Conservation (phyloP, 2,113 vertebrate genomes). For the Pseudopodoces humilis region DNA sequence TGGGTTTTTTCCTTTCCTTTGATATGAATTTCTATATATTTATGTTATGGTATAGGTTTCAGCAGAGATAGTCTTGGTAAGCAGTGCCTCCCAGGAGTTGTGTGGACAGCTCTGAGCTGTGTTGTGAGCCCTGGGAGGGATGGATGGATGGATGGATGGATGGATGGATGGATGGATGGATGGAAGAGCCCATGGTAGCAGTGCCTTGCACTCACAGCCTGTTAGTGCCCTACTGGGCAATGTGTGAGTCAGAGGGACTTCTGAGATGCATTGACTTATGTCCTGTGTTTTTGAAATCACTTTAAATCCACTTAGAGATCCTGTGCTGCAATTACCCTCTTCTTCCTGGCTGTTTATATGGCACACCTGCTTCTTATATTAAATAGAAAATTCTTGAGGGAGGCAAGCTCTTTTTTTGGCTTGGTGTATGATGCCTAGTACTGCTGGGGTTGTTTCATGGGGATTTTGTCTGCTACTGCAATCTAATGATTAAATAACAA, state of each 20-base stretch:
- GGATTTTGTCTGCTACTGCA: slow-evolving; percentile 12
- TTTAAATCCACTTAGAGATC: not conserved
- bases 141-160: not conserved
- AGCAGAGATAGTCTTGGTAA: not conserved
- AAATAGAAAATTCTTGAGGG: not conserved
- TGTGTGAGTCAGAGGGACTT: not conserved
- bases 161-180: not conserved
- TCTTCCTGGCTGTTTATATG: not conserved
- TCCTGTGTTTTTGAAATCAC: not conserved
- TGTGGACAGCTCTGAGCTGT: not conserved
- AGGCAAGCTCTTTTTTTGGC: not conserved
- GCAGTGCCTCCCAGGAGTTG: not conserved
- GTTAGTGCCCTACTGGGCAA: not conserved
- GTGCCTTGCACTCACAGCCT: not conserved
- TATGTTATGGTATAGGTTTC: not conserved
- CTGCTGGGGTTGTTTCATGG: not conserved
- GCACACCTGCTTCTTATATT: slow-evolving; percentile 4
- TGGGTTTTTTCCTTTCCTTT: not conserved
- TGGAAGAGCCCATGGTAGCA: fast-evolving
- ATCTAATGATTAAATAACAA: slow-evolving; percentile 29
- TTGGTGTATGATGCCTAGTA: not conserved
- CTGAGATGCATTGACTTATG: not conserved
- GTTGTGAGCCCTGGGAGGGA: not conserved
- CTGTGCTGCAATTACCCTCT: not conserved
- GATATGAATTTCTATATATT: not conserved